Conservation (phyloP, 2,113 vertebrate genomes). For the Actenoides lindsayi region DNA sequence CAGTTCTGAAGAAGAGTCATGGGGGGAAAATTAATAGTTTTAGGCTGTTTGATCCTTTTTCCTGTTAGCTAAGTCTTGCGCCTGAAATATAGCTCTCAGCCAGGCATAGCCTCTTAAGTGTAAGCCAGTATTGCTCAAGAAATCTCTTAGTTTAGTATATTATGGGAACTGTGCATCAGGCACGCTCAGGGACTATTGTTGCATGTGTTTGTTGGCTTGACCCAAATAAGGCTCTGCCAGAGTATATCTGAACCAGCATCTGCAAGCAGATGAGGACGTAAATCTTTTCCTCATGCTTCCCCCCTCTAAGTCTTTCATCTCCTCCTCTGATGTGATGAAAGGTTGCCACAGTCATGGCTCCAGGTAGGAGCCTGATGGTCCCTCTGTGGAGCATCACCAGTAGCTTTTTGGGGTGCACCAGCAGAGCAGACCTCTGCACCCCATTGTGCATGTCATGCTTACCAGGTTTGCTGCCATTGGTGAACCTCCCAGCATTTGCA, state of each 20-base stretch:
- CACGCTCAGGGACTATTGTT: neutral
- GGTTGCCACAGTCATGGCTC: neutral
- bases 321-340: neutral
- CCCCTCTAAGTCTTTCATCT: neutral
- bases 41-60: neutral
- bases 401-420: fast-evolving
- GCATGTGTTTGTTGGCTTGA: neutral
- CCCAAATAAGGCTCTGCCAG: neutral
- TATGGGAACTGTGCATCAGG: neutral
- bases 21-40: neutral
- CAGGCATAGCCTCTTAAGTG: neutral
- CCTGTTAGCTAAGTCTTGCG: neutral
- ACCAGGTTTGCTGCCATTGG: neutral
- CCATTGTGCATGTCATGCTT: neutral
- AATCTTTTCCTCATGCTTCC: neutral
- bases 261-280: neutral
- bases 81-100: neutral
- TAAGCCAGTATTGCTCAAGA: neutral
- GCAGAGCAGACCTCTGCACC: neutral
- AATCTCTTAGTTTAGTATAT: neutral
- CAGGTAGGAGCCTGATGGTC: neutral
- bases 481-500: neutral
- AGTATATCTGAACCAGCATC: neutral
- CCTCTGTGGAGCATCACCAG: neutral
- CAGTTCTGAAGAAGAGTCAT: neutral